Evolutionary conservation across 1,140 invertebrate species (phyloP).

Genomic region (Zaprionus tsacasi): DNA sequence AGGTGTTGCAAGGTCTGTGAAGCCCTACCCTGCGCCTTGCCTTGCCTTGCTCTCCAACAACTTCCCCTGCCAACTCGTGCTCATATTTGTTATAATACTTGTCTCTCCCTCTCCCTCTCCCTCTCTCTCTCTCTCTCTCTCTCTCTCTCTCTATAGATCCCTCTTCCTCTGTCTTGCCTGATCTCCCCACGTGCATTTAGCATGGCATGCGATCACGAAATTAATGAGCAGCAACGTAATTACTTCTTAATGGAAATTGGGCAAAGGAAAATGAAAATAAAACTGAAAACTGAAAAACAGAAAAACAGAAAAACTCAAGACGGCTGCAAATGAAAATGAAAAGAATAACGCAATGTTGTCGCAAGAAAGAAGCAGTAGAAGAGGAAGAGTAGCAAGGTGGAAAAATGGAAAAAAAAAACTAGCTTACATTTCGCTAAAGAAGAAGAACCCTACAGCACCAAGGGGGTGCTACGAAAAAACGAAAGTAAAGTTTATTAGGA

Average conservation of each 20-base stretch:
- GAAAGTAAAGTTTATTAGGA: too few relatives aligned
- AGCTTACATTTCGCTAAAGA: background rate
- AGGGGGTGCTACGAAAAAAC: slow-evolving; percentile 10
- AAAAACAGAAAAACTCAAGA: slow-evolving; percentile 5
- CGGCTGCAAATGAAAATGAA: slow-evolving; percentile 28
- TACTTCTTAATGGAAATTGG: slow-evolving; percentile 81
- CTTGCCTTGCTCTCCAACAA: background rate
- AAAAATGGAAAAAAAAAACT: slow-evolving; percentile 1
- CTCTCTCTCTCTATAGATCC: background rate
- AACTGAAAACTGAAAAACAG: slow-evolving; percentile 14
- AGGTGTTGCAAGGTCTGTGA: slow-evolving; percentile 33
- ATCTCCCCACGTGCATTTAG: slow-evolving; percentile 48
- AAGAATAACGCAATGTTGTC: slow-evolving; percentile 19
- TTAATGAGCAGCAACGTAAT: slow-evolving; percentile 81
- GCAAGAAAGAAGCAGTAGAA: slow-evolving; percentile 17
- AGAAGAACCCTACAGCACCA: background rate
- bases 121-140: slow-evolving; percentile 4
- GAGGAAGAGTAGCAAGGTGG: slow-evolving; percentile 16
- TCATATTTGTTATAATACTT: slow-evolving; percentile 39
- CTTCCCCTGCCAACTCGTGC: slow-evolving; percentile 32
- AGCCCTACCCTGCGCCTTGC: background rate
- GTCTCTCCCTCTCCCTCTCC: background rate
- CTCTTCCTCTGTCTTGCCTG: slow-evolving; percentile 6
- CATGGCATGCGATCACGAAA: slow-evolving; percentile 77
- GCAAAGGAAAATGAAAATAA: slow-evolving; percentile 60